These are phyloP conservation scores for Embidobia sp. DNA, from an alignment of 2,888 invertebrate species.

Conservation along the genomic window DNA sequence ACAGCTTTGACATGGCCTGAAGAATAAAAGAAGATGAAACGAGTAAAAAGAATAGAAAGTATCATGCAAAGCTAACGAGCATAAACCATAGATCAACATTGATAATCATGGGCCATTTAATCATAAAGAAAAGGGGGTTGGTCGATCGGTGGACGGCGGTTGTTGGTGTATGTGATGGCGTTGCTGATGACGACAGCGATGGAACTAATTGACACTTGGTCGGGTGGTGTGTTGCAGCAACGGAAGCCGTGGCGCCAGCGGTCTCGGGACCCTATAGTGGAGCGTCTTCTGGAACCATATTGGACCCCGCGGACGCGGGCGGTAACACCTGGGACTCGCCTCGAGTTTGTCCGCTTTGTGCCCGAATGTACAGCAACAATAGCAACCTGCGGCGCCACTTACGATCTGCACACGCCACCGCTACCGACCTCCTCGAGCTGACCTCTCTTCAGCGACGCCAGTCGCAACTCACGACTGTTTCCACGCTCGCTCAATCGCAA, in stretches of 20 bases:
- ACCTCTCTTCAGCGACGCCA: slow-evolving; percentile 71
- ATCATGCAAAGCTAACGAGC: too few species aligned
- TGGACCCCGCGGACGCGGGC: slow-evolving; percentile 61
- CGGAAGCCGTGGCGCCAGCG: slow-evolving; percentile 51
- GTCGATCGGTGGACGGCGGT: slow-evolving; percentile 45
- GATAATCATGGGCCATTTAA: too few species aligned
- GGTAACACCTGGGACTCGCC: slow-evolving; percentile 75
- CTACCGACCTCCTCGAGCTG: slow-evolving; percentile 71
- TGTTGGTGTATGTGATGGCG: slow-evolving; percentile 56
- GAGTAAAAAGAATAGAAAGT: too few species aligned
- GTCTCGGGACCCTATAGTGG: slow-evolving; percentile 35
- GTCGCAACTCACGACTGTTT: slow-evolving; percentile 17
- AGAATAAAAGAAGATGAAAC: too few species aligned
- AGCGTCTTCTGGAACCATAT: slow-evolving; percentile 48
- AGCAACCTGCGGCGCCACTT: slow-evolving; percentile 76
- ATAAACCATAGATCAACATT: too few species aligned
- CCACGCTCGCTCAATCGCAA: slow-evolving; percentile 25
- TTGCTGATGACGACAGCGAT: slow-evolving; percentile 54
- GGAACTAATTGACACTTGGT: slow-evolving; percentile 72
- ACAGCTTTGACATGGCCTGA: too few species aligned
- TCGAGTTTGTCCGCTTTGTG: slow-evolving; percentile 74
- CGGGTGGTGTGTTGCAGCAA: slow-evolving; percentile 74
- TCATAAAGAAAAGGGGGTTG: slow-evolving; percentile 1
- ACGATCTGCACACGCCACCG: slow-evolving; percentile 71
- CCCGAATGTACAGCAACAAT: slow-evolving; percentile 77